Evolutionary conservation across 2,888 invertebrate genomes (phyloP).

Genomic region (Aelia acuminata): DNA sequence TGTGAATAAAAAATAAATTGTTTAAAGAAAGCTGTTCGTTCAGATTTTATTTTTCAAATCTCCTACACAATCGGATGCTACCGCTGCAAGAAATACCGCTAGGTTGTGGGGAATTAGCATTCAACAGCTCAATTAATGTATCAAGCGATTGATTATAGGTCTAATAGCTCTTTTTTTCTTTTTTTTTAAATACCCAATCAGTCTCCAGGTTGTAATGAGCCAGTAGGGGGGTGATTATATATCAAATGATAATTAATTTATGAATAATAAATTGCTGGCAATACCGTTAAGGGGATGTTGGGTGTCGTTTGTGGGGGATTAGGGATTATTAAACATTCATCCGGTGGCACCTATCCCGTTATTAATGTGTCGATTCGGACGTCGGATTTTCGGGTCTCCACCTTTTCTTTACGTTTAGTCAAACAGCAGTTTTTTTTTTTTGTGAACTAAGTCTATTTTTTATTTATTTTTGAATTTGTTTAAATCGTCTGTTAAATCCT

Average conservation of each 20-base stretch:
- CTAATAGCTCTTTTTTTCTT: not conserved
- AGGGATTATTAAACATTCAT: slow-evolving; percentile 25
- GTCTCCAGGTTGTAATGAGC: not conserved
- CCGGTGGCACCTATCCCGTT: slow-evolving; percentile 24
- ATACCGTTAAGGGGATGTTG: slow-evolving; percentile 26
- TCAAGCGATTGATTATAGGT: not conserved
- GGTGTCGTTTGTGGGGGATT: slow-evolving; percentile 20
- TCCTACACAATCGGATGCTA: not conserved
- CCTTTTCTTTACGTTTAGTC: not conserved
- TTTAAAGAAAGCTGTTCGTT: no score
- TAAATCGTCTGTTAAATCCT: not conserved
- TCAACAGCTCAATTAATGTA: slow-evolving; percentile 15
- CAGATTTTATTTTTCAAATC: not conserved
- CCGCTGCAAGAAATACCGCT: not conserved
- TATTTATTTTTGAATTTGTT: not conserved
- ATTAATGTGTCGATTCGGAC: slow-evolving; percentile 42
- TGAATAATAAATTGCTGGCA: slow-evolving; percentile 10
- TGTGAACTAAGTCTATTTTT: not conserved
- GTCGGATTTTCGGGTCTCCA: not conserved
- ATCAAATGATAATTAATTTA: slow-evolving; percentile 43
- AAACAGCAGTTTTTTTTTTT: not conserved
- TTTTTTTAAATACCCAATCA: slow-evolving; percentile 24
- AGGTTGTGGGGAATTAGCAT: not conserved
- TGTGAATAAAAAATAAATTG: no score
- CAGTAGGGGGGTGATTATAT: not conserved